Base-by-base conservation (phyloP, 1,140 invertebrate species). In the Cydia amplana region DNA sequence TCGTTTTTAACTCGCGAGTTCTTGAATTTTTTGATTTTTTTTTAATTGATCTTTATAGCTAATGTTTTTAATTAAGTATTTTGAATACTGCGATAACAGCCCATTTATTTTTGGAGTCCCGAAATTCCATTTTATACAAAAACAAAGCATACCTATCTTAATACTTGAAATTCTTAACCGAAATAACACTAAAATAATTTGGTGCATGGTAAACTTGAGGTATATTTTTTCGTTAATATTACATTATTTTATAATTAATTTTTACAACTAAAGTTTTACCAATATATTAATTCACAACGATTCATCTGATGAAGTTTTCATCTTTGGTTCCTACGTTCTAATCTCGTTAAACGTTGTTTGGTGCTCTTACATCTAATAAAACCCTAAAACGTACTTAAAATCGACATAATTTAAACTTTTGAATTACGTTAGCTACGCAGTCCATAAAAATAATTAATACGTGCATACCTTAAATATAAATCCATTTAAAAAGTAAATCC, bases 161-260 rank as follows among this genome's bases (percentile, higher is more conserved):
- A 87, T 87, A 89, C 86, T 89, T 84, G 78, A 81, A 83, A 74
- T 67, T 73, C 79, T 77, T 81, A 83, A 77, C 82, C 82, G 49
- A 85, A 86, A 75, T 87, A 89, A 87, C 83, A 84, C 86, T 90
- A 87, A 87, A 85, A 87, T 75, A 86, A 85, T 92, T 92, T 92
- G 91, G 91, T 92, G 91, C 89, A 78, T 88, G 91, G 91, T 92
- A 92, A 92, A 87, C 91, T 87, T 91, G 91, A 92, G 91, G 91
- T 92, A 92, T 88, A 85, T 75, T 82, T 84, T 84, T 84, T 83
- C 78, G 78, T 75, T 65, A 78, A 81, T 79, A 78, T 79, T 80
- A 80, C 75, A 75, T 74, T 40, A 64, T 55, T 36, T 70, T 78
- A 75, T 75, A 77, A 75, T 78, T 75, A 74, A 23, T 75, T 75